A percentile compares a stretch with the other conserved stretches of the same genome.
Conservation (phyloP, 2,888 invertebrate genomes). For the Meganola albula region DNA sequence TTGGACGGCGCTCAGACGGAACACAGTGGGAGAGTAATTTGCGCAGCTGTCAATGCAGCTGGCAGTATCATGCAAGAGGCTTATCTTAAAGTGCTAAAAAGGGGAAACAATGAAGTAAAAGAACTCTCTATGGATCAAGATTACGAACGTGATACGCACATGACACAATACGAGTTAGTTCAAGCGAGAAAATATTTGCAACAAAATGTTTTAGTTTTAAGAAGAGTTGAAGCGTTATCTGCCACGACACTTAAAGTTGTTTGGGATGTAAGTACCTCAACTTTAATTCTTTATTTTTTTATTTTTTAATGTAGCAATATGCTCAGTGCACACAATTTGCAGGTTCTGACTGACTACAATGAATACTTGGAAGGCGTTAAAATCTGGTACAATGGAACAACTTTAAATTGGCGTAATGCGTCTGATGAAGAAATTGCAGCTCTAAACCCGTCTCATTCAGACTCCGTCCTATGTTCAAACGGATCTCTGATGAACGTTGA, state of each 20-base stretch:
- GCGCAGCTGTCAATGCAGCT: slow-evolving; percentile 70
- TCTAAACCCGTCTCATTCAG: slow-evolving; percentile 46
- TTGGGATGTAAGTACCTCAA: slow-evolving; percentile 83
- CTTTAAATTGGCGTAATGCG: slow-evolving; percentile 64
- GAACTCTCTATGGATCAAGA: slow-evolving; percentile 49
- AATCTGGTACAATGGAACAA: slow-evolving; percentile 76
- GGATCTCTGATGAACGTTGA: slow-evolving; percentile 83
- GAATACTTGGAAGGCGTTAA: slow-evolving; percentile 83
- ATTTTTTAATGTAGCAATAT: neutral
- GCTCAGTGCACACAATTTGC: slow-evolving; percentile 24
- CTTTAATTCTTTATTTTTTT: slow-evolving; percentile 7
- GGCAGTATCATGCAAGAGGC: slow-evolving; percentile 73
- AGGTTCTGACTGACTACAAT: slow-evolving; percentile 74
- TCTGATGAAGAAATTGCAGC: slow-evolving; percentile 50
- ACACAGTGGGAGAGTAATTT: slow-evolving; percentile 70
- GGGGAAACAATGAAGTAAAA: slow-evolving; percentile 60
- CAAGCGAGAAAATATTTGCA: slow-evolving; percentile 87
- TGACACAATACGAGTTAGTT: slow-evolving; percentile 86
- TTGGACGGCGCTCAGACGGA: slow-evolving; percentile 64
- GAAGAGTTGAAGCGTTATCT: slow-evolving; percentile 81
- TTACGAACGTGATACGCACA: slow-evolving; percentile 61
- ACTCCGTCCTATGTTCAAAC: slow-evolving; percentile 61
- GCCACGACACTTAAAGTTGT: slow-evolving; percentile 87
- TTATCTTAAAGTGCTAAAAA: slow-evolving; percentile 66
- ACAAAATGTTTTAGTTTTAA: slow-evolving; percentile 87